Base-by-base conservation (phyloP, 30 jellyfish, hydroid and myxozoan genomes). In the Sanderia malayensis region DNA sequence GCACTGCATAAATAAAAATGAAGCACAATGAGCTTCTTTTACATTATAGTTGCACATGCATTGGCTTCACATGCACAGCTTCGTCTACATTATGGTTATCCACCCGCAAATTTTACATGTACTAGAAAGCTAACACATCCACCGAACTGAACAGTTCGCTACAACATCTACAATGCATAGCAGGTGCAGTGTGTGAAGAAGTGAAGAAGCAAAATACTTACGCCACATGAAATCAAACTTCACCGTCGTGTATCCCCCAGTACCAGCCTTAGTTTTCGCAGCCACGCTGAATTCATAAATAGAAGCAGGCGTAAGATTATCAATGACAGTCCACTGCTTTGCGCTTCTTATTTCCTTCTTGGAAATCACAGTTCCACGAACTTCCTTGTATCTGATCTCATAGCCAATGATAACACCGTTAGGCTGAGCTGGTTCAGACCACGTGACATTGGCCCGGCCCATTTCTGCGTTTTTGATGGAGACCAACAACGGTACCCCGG, bases 261-360 rank as follows among this genome's bases (percentile, higher is more conserved):
- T 61, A 30, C 97, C 97, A 44, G 95, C 95, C 44, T 61, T 68
- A 18, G 95, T 89, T 34, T 18, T 73, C 22, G 97, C 94, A 23
- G 97, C 89, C 60, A 89, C 85, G 24, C 74, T 29, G 73, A 89
- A 89, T 32, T 63, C 71, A 57, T 81, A 89, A 34, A 47, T n/a
- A 26, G 84, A 71, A 46, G 82, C 82, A 1, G 89, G 92, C 49
- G 58, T 7, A 22, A 81, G 58, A 18, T 63, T 67, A 19, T 29
- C 44, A 61, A 89, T 44, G n/a, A 64, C 49, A 15, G 57, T 61
- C 94, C 94, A 82, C 22, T 17, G 28, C 76, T 47, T 46, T 17
- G 33, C 53, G 13, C 86, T 84, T 18, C 28, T 30, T 20, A 52
- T 58, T 55, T 57, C 78, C 20, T 53, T 33, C 8, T 23, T 34